Percentiles rank a stretch among this genome's conserved stretches.
Conservation (phyloP, 2,797 vertebrate species). For the Helicolenus hilgendorfi region DNA sequence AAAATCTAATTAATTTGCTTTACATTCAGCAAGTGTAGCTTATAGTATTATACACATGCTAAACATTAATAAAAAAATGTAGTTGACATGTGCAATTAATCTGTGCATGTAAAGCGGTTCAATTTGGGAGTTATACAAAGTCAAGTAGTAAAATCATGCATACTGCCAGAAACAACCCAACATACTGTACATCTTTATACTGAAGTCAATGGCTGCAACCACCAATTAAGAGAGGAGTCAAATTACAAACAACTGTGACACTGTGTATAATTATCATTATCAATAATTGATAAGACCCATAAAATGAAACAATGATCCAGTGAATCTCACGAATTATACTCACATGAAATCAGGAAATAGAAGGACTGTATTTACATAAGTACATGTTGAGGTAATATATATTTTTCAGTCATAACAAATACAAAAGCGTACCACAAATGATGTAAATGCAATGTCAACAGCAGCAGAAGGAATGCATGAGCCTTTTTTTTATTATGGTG, state of each 20-base stretch:
- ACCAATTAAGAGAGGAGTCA: neutral
- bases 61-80: neutral
- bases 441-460: neutral
- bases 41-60: neutral
- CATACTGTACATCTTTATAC: neutral
- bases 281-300: neutral
- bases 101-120: neutral
- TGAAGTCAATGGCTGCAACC: neutral
- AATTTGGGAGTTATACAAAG: neutral
- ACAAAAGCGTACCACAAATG: neutral
- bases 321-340: neutral
- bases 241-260: neutral
- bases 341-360: neutral
- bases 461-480: neutral
- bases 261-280: neutral
- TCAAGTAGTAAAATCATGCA: neutral
- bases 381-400: no score
- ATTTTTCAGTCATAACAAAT: neutral
- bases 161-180: neutral
- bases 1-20: neutral
- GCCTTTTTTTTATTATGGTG: neutral
- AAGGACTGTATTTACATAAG: neutral
- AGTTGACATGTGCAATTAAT: neutral
- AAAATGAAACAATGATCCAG: neutral
- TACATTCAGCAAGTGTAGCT: neutral